Base-by-base conservation (phyloP, 2,888 invertebrate genomes). In the Rhamnusium bicolor region DNA sequence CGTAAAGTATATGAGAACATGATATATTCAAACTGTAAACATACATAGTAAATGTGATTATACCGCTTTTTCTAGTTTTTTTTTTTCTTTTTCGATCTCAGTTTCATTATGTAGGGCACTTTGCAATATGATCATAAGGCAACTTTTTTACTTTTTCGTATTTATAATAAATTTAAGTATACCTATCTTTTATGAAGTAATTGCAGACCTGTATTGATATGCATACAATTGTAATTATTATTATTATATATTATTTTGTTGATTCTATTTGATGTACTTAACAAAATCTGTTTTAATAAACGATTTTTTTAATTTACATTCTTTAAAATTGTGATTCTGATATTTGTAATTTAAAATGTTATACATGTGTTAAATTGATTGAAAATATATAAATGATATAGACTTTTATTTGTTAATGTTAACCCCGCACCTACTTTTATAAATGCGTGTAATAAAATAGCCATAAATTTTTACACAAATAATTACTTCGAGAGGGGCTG, bases 261-360 rank as follows among this genome's bases (percentile, higher is more conserved):
- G 58, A 58, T 46, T 47, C 14, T 56, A 29, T 51, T 19, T 56
- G 18, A 61, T 69, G 53, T 69, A 69, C 61, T 61, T 69, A 67
- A 58, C 46, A 7, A 27, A 58, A 60, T 21, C 46, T 53, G 47
- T 58, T 68, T 29, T 21, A 47, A 63, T 19, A 29, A 53, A 65
- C 16, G 27, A 32, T 51, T 65, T 65, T 53, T 62, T 47, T 65
- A 63, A 63, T 63, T 27, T 63, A 63, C 65, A 71, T 72, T 60
- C 61, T 61, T 53, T 67, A 60, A 72, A 66, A 72, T 56, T 72
- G 71, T 72, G 71, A 72, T 72, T 72, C 67, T 72, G 67, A 72
- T 72, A 72, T 67, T 72, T 72, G 71, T 72, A 65, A 58, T 24
- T 62, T 53, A 70, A 63, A 67, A 72, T 66, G 61, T 66, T 72